Conservation (phyloP, 2,888 invertebrate genomes). For the Tachystola acroxantha region DNA sequence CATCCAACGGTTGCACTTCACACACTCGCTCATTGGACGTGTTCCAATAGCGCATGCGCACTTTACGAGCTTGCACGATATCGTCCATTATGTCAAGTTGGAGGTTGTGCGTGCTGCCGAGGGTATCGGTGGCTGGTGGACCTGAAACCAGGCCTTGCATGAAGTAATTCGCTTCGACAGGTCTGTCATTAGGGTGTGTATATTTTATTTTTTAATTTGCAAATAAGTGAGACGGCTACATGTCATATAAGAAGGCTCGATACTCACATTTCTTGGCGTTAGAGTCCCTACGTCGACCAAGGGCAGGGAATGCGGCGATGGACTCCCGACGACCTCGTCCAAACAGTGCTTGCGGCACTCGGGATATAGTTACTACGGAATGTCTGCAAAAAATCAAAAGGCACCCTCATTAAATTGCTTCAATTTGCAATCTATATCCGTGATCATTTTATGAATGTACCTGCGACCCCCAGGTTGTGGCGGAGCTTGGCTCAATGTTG, state of each 20-base stretch:
- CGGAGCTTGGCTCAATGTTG: slow-evolving; percentile 87
- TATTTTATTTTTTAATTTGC: background rate
- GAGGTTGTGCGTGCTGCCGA: slow-evolving; percentile 89
- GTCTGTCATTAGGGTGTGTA: background rate
- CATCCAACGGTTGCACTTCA: slow-evolving; percentile 89
- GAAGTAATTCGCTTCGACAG: background rate
- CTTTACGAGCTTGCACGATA: slow-evolving; percentile 88
- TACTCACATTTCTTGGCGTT: slow-evolving; percentile 64
- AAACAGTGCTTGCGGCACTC: slow-evolving; percentile 86
- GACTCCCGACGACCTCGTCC: slow-evolving; percentile 89
- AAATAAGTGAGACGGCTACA: background rate
- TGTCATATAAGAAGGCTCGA: background rate
- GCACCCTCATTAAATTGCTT: background rate
- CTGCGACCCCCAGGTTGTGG: slow-evolving; percentile 85
- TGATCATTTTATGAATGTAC: slow-evolving; percentile 24
- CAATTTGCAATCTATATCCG: background rate
- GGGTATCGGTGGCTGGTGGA: slow-evolving; percentile 83
- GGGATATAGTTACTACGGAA: slow-evolving; percentile 91
- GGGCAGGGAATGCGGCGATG: slow-evolving; percentile 85
- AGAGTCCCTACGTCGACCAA: slow-evolving; percentile 65
- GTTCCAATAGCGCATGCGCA: slow-evolving; percentile 91
- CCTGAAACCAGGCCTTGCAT: slow-evolving; percentile 54
- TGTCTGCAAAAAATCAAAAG: slow-evolving; percentile 73
- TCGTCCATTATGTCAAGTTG: slow-evolving; percentile 94
- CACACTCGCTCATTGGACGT: slow-evolving; percentile 89